phyloP scores from a whole-genome alignment of 2,888 invertebrate species.

The Elaeidobius kamerunicus region DNA sequence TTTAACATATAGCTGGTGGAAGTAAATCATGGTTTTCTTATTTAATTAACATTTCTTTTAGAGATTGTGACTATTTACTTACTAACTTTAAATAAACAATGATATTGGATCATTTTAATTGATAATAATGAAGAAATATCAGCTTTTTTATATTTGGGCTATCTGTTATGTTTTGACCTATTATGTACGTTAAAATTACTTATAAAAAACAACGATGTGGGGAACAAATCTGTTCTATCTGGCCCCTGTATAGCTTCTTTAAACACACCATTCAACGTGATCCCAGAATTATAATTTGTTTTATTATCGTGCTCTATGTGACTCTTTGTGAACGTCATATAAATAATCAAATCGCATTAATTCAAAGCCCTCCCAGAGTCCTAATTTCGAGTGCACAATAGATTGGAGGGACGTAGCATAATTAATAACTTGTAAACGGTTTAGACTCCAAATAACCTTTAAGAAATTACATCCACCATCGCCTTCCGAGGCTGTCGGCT shows the following conservation, averaged over 20 bases:
- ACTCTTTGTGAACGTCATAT: slow-evolving; percentile 10
- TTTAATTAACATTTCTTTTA: too few relatives aligned
- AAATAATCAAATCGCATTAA: slow-evolving; percentile 17
- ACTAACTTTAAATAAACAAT: too few relatives aligned
- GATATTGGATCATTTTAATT: too few relatives aligned
- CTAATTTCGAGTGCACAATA: slow-evolving; percentile 9
- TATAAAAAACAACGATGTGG: too few relatives aligned
- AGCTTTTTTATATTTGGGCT: too few relatives aligned
- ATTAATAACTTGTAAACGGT: slow-evolving; percentile 19
- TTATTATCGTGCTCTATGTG: slow-evolving; percentile 2
- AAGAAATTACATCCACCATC: slow-evolving; percentile 21
- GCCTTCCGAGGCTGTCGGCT: slow-evolving; percentile 17
- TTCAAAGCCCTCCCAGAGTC: slow-evolving; percentile 14
- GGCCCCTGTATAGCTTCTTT: neutral
- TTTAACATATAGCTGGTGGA: too few relatives aligned
- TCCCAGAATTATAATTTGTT: neutral
- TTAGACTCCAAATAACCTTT: slow-evolving; percentile 8
- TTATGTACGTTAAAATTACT: too few relatives aligned
- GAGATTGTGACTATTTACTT: too few relatives aligned
- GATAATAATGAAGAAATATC: too few relatives aligned
- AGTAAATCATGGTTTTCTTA: too few relatives aligned
- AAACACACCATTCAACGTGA: neutral
- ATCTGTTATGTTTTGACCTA: too few relatives aligned
- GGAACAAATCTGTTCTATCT: too few relatives aligned
- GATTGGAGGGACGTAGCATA: slow-evolving; percentile 3